These are phyloP conservation scores for Gymnarchus niloticus DNA, from an alignment of 2,113 vertebrate genomes.

Conservation along the genomic window DNA sequence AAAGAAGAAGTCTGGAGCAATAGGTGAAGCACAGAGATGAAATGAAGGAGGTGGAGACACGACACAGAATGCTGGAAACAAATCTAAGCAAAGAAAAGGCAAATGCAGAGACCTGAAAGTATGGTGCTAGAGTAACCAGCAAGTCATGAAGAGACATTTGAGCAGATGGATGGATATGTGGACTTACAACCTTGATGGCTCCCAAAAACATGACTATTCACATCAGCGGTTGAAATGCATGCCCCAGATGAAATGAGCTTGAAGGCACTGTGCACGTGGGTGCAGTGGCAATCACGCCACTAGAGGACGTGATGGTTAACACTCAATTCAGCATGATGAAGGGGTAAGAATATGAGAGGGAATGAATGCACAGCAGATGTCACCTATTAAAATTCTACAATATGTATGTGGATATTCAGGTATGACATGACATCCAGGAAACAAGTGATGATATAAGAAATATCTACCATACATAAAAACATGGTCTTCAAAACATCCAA, in stretches of 20 bases:
- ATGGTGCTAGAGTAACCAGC: neutral
- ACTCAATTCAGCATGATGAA: neutral
- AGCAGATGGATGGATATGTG: neutral
- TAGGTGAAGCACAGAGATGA: neutral
- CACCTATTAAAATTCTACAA: neutral
- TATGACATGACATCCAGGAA: neutral
- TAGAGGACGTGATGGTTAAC: neutral
- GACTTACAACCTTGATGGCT: neutral
- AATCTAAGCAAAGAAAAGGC: neutral
- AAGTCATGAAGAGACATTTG: constrained; percentile 1
- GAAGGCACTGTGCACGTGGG: neutral
- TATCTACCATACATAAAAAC: neutral
- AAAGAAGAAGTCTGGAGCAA: neutral
- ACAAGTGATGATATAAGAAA: neutral
- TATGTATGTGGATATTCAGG: constrained; percentile 3
- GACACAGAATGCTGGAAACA: neutral
- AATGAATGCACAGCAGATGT: neutral
- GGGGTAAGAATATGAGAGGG: neutral
- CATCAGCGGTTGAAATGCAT: neutral
- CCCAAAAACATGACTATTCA: neutral
- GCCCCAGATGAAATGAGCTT: neutral
- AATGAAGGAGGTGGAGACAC: neutral
- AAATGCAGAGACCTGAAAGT: neutral
- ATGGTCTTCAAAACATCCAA: neutral
- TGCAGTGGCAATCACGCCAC: neutral